Conservation (phyloP, 2,888 invertebrate genomes). For the Platycheirus albimanus region DNA sequence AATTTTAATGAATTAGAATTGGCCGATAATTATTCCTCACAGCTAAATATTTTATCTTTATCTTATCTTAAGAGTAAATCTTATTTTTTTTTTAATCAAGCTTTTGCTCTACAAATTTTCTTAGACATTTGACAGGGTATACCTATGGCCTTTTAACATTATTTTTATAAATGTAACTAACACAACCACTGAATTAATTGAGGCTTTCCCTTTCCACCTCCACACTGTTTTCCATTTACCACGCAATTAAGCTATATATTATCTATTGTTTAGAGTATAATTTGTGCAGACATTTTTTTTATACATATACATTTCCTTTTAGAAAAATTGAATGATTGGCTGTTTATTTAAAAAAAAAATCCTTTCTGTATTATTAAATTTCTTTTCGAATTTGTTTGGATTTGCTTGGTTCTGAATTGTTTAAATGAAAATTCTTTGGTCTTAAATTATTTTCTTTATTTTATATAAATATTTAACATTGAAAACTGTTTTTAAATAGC, state of each 20-base stretch:
- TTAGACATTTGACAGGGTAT: not conserved
- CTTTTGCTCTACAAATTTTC: not conserved
- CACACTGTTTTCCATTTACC: slow-evolving; percentile 13
- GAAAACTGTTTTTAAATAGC: not conserved
- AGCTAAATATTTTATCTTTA: not conserved
- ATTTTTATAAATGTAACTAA: not conserved
- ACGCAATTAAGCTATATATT: slow-evolving; percentile 25
- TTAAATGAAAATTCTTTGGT: slow-evolving; percentile 38
- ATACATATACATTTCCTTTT: slow-evolving; percentile 8
- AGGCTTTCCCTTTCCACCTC: slow-evolving; percentile 4
- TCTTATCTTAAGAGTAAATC: not conserved
- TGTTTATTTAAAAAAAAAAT: slow-evolving; percentile 30
- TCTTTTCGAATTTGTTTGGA: slow-evolving; percentile 38
- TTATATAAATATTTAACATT: not conserved
- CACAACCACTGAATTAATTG: slow-evolving; percentile 5
- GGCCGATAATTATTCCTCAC: not conserved
- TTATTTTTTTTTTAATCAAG: slow-evolving; percentile 1
- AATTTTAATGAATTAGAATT: not conserved
- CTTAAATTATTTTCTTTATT: slow-evolving; percentile 11
- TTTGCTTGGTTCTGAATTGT: slow-evolving; percentile 57
- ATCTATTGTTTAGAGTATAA: slow-evolving; percentile 7
- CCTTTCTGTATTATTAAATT: slow-evolving; percentile 36
- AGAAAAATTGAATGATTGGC: slow-evolving; percentile 67
- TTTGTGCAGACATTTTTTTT: slow-evolving; percentile 33
- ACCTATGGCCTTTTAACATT: not conserved